phyloP scores from a whole-genome alignment of 2,888 invertebrate genomes.

The Pterostichus niger region DNA sequence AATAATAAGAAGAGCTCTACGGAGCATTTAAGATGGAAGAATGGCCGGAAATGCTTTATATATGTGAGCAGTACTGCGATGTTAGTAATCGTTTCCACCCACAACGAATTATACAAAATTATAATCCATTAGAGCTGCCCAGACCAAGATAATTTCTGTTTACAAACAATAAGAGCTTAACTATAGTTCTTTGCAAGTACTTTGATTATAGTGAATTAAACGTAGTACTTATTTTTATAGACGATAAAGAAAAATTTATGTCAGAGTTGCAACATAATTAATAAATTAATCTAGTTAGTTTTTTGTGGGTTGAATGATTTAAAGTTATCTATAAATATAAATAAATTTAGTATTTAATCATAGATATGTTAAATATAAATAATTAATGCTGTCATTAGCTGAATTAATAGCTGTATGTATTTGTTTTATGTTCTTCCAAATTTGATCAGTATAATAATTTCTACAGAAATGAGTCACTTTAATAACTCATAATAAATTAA shows the following conservation, averaged over 20 bases:
- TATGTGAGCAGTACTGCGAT: not conserved
- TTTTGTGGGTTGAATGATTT: constrained; percentile 22
- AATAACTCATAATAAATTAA: not conserved
- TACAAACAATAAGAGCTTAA: constrained; percentile 48
- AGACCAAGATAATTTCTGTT: constrained; percentile 12
- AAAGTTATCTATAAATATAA: not conserved
- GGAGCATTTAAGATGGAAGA: constrained; percentile 43
- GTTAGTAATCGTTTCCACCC: constrained; percentile 47
- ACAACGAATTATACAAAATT: constrained; percentile 52
- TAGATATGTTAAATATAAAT: not conserved
- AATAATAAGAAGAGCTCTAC: constrained; percentile 23
- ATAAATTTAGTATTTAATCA: constrained; percentile 9
- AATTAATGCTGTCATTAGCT: constrained; percentile 4
- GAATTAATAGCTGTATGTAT: not conserved
- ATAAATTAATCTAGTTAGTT: constrained; percentile 27
- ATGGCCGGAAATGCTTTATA: constrained; percentile 56
- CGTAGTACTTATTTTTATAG: not conserved
- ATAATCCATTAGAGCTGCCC: constrained; percentile 42
- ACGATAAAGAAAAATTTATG: constrained; percentile 1
- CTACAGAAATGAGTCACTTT: not conserved
- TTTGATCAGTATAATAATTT: constrained; percentile 5
- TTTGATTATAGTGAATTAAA: constrained; percentile 7
- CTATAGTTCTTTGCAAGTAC: constrained; percentile 1
- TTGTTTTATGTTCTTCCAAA: constrained; percentile 2
- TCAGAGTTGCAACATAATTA: not conserved